A percentile compares a stretch with the other conserved stretches of the same genome.
Conservation (phyloP, 2,113 vertebrate species). For the Pheucticus melanocephalus region DNA sequence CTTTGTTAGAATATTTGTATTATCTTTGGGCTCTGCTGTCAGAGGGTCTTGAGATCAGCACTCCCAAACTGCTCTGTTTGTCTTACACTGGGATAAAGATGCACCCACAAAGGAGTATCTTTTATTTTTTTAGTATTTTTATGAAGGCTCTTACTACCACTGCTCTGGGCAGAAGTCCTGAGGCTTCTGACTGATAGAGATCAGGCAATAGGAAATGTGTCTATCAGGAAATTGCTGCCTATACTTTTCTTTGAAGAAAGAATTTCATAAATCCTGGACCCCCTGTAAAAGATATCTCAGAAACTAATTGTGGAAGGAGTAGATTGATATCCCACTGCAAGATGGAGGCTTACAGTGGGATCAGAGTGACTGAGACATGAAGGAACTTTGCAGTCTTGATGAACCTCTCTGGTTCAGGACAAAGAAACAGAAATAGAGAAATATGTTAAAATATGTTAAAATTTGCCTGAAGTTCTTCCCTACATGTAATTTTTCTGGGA, state of each 20-base stretch:
- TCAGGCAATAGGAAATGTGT: neutral
- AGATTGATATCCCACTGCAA: neutral
- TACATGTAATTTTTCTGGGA: neutral
- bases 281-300: neutral
- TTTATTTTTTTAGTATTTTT: neutral
- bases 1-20: neutral
- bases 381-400: neutral
- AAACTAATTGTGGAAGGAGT: neutral
- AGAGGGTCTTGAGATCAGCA: accelerated
- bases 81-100: neutral
- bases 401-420: neutral
- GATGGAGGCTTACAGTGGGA: neutral
- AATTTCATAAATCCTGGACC: neutral
- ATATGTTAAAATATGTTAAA: neutral
- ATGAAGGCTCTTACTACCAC: neutral
- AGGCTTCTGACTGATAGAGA: neutral
- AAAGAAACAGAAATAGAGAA: neutral
- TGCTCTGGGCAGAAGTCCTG: neutral
- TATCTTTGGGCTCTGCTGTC: neutral
- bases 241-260: neutral
- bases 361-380: neutral
- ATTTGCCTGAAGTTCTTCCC: neutral
- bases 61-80: neutral
- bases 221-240: neutral
- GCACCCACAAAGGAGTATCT: neutral